A percentile compares a stretch with the other conserved stretches of the same genome.
These are phyloP conservation scores for Phortica magna DNA, from an alignment of 2,888 invertebrate species.

Conservation along the genomic window DNA sequence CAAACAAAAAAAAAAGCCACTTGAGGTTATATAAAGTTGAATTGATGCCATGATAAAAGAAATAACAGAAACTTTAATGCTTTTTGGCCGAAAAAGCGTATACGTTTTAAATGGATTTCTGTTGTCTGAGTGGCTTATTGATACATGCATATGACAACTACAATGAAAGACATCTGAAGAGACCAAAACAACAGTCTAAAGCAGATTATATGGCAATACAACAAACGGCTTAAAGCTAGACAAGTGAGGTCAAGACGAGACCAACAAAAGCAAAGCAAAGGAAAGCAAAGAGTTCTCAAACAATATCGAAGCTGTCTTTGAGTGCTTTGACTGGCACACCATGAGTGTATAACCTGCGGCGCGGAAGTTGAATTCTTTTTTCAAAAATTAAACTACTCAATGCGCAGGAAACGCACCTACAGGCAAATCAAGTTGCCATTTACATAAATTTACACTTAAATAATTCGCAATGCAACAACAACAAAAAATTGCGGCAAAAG, in stretches of 20 bases:
- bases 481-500: constrained; percentile 10
- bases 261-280: not conserved
- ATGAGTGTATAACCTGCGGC: not conserved
- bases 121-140: constrained; percentile 7
- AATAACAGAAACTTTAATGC: not conserved
- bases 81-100: not conserved
- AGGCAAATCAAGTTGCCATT: constrained; percentile 11
- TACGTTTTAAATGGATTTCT: constrained; percentile 22
- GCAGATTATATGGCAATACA: constrained; percentile 27
- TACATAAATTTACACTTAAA: constrained; percentile 34
- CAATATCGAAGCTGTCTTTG: not conserved
- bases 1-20: not conserved
- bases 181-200: constrained; percentile 32
- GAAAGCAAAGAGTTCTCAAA: not conserved
- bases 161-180: not conserved
- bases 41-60: not conserved
- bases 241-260: not conserved
- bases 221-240: constrained; percentile 20
- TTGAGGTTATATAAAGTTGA: not conserved
- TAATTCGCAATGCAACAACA: constrained; percentile 14
- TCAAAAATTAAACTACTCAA: constrained; percentile 66
- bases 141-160: not conserved
- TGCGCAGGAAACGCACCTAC: not conserved
- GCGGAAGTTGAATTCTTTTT: constrained; percentile 60
- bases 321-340: constrained; percentile 61